phyloP scores from a whole-genome alignment of 2,797 vertebrate genomes.

The Chrosomus eos region DNA sequence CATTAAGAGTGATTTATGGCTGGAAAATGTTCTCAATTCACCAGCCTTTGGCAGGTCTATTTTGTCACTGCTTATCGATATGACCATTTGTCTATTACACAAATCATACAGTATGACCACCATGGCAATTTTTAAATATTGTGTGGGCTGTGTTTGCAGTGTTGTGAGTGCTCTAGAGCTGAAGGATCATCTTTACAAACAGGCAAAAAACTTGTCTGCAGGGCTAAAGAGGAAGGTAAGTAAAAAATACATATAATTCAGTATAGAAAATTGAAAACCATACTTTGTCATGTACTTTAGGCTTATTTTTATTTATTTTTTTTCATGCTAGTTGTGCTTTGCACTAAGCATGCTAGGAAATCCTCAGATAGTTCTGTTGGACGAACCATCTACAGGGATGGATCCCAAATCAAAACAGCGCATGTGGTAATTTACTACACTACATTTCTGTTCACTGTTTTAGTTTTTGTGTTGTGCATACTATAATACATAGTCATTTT shows the following conservation, averaged over 20 bases:
- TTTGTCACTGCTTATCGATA: not conserved
- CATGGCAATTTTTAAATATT: not conserved
- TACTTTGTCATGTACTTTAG: not conserved
- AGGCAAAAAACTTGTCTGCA: slow-evolving; percentile 77
- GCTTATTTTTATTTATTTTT: not conserved
- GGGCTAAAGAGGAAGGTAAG: slow-evolving; percentile 87
- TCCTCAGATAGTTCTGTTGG: slow-evolving; percentile 86
- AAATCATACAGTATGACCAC: not conserved
- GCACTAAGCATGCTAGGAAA: slow-evolving; percentile 87
- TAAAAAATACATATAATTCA: not conserved
- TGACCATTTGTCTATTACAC: not conserved
- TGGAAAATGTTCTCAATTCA: not conserved
- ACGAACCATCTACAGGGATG: slow-evolving; percentile 89
- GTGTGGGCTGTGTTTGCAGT: slow-evolving; percentile 68
- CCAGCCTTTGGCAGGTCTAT: not conserved
- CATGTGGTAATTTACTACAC: slow-evolving; percentile 80
- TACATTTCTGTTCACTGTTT: not conserved
- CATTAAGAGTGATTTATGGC: not conserved
- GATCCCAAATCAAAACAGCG: slow-evolving; percentile 86
- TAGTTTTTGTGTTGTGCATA: not conserved
- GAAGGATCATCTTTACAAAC: slow-evolving; percentile 82
- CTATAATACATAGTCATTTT: not conserved
- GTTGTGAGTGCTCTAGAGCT: slow-evolving; percentile 85
- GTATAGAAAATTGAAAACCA: not conserved
- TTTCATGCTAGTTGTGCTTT: slow-evolving; percentile 83